A percentile compares a stretch with the other conserved stretches of the same genome.
These are phyloP conservation scores for Hemistola chrysoprasaria DNA, from an alignment of 2,888 invertebrate genomes.

Conservation along the genomic window DNA sequence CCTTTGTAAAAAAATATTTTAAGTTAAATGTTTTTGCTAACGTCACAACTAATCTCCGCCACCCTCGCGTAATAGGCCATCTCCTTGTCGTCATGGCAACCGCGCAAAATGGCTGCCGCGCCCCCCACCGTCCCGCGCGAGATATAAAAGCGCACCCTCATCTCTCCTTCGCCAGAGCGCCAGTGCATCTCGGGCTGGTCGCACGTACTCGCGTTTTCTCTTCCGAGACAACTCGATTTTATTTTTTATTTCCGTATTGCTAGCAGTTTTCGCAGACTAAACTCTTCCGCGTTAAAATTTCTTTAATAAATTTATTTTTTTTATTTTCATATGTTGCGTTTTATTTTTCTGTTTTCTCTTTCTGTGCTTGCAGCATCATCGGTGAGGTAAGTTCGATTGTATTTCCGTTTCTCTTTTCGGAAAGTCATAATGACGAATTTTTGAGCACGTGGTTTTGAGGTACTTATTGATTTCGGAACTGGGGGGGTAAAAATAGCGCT, in stretches of 20 bases:
- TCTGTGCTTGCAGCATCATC: conserved; percentile 47
- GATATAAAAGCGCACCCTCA: conserved; percentile 67
- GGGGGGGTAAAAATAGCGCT: conserved; percentile 42
- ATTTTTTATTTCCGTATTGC: conserved; percentile 29
- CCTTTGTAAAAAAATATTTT: conserved; percentile 37
- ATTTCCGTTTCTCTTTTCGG: conserved; percentile 1
- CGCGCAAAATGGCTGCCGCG: conserved; percentile 71
- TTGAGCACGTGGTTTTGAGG: conserved; percentile 38
- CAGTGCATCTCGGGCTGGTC: conserved; percentile 53
- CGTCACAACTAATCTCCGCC: conserved; percentile 77
- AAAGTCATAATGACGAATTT: conserved; percentile 22
- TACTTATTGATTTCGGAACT: conserved; percentile 47
- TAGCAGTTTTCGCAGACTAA: conserved; percentile 8
- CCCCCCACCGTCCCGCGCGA: conserved; percentile 51
- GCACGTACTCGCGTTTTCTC: conserved; percentile 50
- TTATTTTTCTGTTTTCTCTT: conserved; percentile 39
- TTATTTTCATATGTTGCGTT: conserved; percentile 26
- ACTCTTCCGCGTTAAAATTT: conserved; percentile 22
- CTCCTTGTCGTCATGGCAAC: conserved; percentile 74
- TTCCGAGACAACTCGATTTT: conserved; percentile 46
- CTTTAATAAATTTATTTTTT: conserved; percentile 17
- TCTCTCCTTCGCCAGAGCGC: conserved; percentile 59
- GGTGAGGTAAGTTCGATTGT: conserved; percentile 55
- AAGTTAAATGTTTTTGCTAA: conserved; percentile 44
- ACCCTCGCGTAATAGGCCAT: conserved; percentile 81